A percentile compares a stretch with the other conserved stretches of the same genome.
Evolutionary conservation across 1,140 invertebrate species (phyloP).

Genomic region (Mesaphorura yosii): DNA sequence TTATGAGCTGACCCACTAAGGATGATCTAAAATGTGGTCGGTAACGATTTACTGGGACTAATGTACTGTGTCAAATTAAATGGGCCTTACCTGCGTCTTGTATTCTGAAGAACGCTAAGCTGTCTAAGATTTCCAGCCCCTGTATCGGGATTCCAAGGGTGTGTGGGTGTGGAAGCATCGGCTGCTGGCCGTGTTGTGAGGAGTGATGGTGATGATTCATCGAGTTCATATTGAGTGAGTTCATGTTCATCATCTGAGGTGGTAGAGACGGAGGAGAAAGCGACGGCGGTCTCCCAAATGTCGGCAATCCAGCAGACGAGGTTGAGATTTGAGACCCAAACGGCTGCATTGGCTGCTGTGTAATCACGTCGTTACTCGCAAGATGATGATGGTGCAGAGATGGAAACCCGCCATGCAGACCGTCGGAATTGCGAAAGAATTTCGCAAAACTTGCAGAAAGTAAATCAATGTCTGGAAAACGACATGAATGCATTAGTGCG

Average conservation of each 20-base stretch:
- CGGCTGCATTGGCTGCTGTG: constrained; percentile 26
- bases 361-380: constrained; percentile 25
- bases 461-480: constrained; percentile 25
- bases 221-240: neutral
- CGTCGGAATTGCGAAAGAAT: constrained; percentile 23
- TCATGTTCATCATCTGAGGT: neutral
- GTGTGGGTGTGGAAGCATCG: neutral
- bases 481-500: too few relatives aligned
- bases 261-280: neutral
- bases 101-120: constrained; percentile 28
- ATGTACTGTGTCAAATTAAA: neutral
- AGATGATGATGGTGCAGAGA: constrained; percentile 12
- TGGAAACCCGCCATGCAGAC: constrained; percentile 1
- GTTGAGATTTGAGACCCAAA: constrained; percentile 31
- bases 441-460: constrained; percentile 26
- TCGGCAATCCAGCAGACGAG: constrained; percentile 15
- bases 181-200: neutral
- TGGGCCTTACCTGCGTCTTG: constrained; percentile 24
- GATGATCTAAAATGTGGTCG: too few relatives aligned
- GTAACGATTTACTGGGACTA: too few relatives aligned
- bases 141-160: constrained; percentile 17
- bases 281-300: constrained; percentile 13
- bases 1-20: too few relatives aligned
- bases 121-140: constrained; percentile 29
- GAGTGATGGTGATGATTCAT: neutral